Evolutionary conservation across 2,888 invertebrate species (phyloP).

Genomic region (Ctenicera cuprea): DNA sequence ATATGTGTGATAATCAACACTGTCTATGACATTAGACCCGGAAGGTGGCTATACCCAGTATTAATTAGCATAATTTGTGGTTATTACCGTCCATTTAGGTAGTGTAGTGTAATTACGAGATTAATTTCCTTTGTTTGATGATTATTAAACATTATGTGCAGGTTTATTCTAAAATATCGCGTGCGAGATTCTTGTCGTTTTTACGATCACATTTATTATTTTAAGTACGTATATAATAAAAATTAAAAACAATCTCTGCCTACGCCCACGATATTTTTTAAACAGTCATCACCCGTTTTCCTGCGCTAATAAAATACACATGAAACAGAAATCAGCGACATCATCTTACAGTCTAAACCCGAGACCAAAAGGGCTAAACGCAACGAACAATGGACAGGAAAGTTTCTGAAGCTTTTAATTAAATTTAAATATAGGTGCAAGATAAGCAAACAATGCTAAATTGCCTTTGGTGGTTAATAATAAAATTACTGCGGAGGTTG

Average conservation of each 20-base stretch:
- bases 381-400: constrained; percentile 15
- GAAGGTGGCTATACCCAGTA: constrained; percentile 25
- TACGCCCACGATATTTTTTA: background rate
- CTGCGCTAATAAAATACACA: background rate
- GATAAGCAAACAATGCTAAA: constrained; percentile 24
- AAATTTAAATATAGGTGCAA: constrained; percentile 30
- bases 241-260: background rate
- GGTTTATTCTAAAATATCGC: constrained; percentile 33
- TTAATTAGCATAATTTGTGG: constrained; percentile 45
- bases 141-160: constrained; percentile 38
- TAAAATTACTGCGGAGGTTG: constrained; percentile 21
- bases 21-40: constrained; percentile 28
- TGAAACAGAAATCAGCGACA: background rate
- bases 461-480: constrained; percentile 23
- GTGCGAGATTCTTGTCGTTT: constrained; percentile 21
- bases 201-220: constrained; percentile 9
- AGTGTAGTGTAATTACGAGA: constrained; percentile 34
- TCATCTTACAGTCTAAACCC: background rate
- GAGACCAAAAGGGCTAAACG: background rate
- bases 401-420: constrained; percentile 22
- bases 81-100: constrained; percentile 37
- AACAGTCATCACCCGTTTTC: background rate
- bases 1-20: constrained; percentile 33
- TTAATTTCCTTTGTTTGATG: constrained; percentile 44
- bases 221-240: constrained; percentile 1